A percentile compares a stretch with the other conserved stretches of the same genome.
Evolutionary conservation across 2,797 vertebrate species (phyloP).

Genomic region (Oreochromis grahami): DNA sequence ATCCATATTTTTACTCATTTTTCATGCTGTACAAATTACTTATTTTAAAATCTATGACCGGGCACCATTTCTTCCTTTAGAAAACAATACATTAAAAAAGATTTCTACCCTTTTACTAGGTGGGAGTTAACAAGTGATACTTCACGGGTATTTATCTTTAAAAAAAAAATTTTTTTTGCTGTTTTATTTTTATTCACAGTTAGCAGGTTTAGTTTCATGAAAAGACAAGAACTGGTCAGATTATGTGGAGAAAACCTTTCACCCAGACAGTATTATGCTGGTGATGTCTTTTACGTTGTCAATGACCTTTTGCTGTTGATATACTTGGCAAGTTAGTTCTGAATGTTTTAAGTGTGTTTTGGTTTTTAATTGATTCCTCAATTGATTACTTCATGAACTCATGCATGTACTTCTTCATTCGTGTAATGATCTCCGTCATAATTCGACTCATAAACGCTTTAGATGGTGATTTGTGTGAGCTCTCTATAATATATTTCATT

Average conservation of each 20-base stretch:
- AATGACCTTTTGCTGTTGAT: not conserved
- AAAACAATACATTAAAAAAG: not conserved
- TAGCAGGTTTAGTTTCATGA: not conserved
- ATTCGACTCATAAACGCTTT: not conserved
- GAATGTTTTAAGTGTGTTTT: not conserved
- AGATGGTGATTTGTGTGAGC: not conserved
- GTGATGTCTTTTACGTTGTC: not conserved
- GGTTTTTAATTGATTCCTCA: not conserved
- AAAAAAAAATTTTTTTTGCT: not conserved
- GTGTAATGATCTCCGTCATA: not conserved
- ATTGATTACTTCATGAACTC: not conserved
- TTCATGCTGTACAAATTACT: fast-evolving
- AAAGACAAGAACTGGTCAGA: not conserved
- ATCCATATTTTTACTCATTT: not conserved
- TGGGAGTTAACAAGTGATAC: not conserved
- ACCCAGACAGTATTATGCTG: fast-evolving
- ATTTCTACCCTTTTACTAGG: not conserved
- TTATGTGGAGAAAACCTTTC: not conserved
- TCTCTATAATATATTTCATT: not conserved
- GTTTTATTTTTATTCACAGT: not conserved
- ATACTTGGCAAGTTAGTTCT: not conserved
- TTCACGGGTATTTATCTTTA: fast-evolving
- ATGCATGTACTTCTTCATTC: not conserved
- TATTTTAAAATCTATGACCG: not conserved
- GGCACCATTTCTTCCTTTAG: not conserved